phyloP scores from a whole-genome alignment of 1,140 invertebrate species.

The Drosophila pectinifera region DNA sequence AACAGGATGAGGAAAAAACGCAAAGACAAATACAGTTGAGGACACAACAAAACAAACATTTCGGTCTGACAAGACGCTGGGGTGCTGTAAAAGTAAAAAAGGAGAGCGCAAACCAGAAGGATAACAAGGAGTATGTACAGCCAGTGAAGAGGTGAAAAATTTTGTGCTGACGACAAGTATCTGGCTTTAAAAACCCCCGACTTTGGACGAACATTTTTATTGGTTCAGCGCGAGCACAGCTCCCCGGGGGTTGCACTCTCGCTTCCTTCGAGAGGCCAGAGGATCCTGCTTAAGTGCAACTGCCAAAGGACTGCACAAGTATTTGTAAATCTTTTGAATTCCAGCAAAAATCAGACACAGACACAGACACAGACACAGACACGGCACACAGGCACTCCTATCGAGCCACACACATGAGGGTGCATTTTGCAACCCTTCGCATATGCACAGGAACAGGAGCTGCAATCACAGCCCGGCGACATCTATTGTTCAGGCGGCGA shows the following conservation, averaged over 20 bases:
- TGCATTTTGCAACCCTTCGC: conserved; percentile 78
- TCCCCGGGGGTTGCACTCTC: conserved; percentile 63
- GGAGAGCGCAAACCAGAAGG: conserved; percentile 42
- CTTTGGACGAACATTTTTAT: conserved; percentile 77
- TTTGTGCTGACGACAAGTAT: conserved; percentile 80
- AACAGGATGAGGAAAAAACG: conserved; percentile 17
- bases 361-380: conserved; percentile 25
- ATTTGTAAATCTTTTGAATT: conserved; percentile 84
- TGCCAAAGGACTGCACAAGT: conserved; percentile 74
- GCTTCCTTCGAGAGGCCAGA: conserved; percentile 29
- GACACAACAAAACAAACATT: conserved; percentile 80
- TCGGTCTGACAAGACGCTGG: conserved; percentile 76
- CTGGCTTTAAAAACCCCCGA: conserved; percentile 63
- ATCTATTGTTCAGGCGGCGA: conserved; percentile 75
- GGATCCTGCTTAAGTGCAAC: conserved; percentile 75
- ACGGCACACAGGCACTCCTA: background rate
- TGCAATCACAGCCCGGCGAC: conserved; percentile 75
- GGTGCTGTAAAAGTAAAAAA: conserved; percentile 77
- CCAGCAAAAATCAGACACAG: conserved; percentile 72
- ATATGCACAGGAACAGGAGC: conserved; percentile 21
- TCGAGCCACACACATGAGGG: conserved; percentile 34
- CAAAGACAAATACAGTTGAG: conserved; percentile 79
- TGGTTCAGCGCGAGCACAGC: conserved; percentile 54
- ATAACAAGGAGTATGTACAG: conserved; percentile 39
- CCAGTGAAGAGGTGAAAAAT: conserved; percentile 76